A percentile compares a stretch with the other conserved stretches of the same genome.
These are phyloP conservation scores for Gambusia yucatana DNA, from an alignment of 2,797 vertebrate genomes.

Conservation along the genomic window DNA sequence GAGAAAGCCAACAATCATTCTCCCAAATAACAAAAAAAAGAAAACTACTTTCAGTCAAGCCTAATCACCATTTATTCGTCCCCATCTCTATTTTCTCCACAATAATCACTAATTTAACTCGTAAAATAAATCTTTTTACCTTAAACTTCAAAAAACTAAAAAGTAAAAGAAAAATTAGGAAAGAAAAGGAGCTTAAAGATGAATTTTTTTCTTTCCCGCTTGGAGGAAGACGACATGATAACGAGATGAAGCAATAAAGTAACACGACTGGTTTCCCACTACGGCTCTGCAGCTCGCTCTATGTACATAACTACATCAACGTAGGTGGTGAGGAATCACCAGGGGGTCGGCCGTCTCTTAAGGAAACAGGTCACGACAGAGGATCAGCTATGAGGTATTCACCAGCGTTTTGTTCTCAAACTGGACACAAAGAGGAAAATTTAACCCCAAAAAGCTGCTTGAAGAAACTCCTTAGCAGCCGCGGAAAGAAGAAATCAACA, in stretches of 20 bases:
- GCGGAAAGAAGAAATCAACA: conserved; percentile 20
- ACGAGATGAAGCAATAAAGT: conserved; percentile 52
- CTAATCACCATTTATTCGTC: conserved; percentile 25
- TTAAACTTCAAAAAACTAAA: conserved; percentile 17
- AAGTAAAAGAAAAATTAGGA: conserved; percentile 21
- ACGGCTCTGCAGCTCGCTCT: conserved; percentile 38
- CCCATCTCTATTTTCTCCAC: conserved; percentile 28
- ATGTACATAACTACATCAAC: conserved; percentile 49
- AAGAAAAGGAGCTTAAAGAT: background rate
- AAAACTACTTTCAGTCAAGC: conserved; percentile 11
- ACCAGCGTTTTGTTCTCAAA: conserved; percentile 60
- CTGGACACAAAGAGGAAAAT: conserved; percentile 26
- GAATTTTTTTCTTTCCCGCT: conserved; percentile 7
- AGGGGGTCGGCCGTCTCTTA: conserved; percentile 29
- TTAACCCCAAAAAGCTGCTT: conserved; percentile 10
- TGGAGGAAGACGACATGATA: conserved; percentile 50
- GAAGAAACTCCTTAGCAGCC: conserved; percentile 37
- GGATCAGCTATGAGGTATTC: conserved; percentile 66
- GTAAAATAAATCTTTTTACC: conserved; percentile 5
- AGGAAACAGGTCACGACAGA: conserved; percentile 30
- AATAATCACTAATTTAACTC: conserved; percentile 31
- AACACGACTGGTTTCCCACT: conserved; percentile 47
- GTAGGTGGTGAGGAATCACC: conserved; percentile 12
- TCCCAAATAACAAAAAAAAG: background rate
- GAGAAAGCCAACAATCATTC: background rate